phyloP scores from a whole-genome alignment of 2,113 vertebrate species.

The Paramormyrops kingsleyae region DNA sequence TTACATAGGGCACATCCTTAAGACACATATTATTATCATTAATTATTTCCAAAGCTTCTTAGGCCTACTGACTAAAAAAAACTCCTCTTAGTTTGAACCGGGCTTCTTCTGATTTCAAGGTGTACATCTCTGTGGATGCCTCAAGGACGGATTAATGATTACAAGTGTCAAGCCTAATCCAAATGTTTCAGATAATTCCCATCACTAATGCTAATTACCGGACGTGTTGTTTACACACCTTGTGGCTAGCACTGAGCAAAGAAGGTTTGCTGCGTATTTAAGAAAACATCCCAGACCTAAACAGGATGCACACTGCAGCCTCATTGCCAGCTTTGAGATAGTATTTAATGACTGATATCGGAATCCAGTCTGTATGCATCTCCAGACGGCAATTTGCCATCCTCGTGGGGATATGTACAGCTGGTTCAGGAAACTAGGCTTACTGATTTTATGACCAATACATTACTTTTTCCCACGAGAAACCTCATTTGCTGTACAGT shows the following conservation, averaged over 20 bases:
- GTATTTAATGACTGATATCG: background rate
- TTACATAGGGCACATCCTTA: background rate
- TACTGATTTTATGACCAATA: background rate
- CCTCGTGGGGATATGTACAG: background rate
- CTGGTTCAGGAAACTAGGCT: background rate
- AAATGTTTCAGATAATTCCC: background rate
- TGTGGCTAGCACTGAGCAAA: background rate
- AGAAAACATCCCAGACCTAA: background rate
- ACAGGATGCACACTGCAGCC: background rate
- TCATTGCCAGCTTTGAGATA: background rate
- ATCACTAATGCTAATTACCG: background rate
- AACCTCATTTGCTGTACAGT: background rate
- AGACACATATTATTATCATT: background rate
- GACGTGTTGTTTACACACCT: background rate
- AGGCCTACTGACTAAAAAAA: background rate
- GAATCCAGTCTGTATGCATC: background rate
- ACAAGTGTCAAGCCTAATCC: background rate
- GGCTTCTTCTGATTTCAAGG: background rate
- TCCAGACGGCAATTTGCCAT: background rate
- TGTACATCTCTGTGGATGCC: background rate
- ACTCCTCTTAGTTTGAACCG: background rate
- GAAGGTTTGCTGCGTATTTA: background rate
- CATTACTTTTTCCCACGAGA: background rate
- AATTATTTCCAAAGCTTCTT: background rate
- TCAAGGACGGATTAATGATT: conserved; percentile 6